phyloP scores from a whole-genome alignment of 2,113 vertebrate genomes.

The Cyprinodon variegatus region DNA sequence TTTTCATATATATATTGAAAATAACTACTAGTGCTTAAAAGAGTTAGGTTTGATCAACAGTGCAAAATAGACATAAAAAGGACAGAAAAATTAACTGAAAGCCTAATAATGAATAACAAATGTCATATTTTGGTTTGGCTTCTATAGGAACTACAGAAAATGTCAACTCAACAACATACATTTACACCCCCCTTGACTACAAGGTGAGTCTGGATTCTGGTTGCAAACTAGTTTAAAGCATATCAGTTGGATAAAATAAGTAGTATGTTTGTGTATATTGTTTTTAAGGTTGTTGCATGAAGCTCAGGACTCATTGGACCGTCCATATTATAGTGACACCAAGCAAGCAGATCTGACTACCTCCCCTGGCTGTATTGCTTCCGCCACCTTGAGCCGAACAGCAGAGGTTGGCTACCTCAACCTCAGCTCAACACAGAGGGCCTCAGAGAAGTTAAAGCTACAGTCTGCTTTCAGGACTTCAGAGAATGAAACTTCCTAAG shows the following conservation, averaged over 20 bases:
- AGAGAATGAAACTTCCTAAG: conserved; percentile 20
- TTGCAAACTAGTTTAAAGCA: not conserved
- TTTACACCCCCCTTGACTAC: conserved; percentile 9
- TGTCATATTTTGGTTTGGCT: conserved; percentile 1
- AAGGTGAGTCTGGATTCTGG: conserved; percentile 24
- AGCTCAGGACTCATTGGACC: conserved; percentile 6
- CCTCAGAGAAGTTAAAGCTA: not conserved
- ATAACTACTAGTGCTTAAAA: not conserved
- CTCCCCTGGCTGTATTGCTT: not conserved
- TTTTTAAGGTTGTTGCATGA: conserved; percentile 25
- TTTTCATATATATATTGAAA: not conserved
- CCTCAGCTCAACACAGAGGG: conserved; percentile 29
- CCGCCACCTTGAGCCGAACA: conserved; percentile 12
- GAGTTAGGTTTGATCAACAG: not conserved
- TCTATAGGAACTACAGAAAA: conserved; percentile 48
- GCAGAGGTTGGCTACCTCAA: conserved; percentile 67
- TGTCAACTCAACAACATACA: conserved; percentile 6
- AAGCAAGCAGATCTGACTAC: conserved; percentile 20
- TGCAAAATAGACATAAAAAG: not conserved
- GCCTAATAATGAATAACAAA: not conserved
- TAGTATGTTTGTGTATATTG: not conserved
- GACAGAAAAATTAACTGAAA: not conserved
- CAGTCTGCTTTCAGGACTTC: not conserved
- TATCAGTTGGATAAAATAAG: not conserved
- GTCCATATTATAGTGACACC: not conserved